Conservation (phyloP, 2,888 invertebrate genomes). For the Unio delphinus region DNA sequence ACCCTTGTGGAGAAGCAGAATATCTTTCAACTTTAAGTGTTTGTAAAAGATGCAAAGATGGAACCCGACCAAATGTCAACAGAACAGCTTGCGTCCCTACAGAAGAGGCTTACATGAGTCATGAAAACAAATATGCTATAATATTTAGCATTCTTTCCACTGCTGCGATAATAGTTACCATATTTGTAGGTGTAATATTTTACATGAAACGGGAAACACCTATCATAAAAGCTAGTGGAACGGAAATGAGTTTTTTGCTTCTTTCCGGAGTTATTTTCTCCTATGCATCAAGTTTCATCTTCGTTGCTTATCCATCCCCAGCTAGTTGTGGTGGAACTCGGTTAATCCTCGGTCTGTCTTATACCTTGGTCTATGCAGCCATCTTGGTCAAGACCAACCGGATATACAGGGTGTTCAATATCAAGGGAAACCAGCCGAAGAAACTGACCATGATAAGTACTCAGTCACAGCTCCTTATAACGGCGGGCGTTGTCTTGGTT, state of each 20-base stretch:
- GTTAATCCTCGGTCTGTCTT: constrained; percentile 75
- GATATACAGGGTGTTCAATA: constrained; percentile 75
- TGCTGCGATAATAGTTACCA: constrained; percentile 72
- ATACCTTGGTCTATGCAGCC: constrained; percentile 75
- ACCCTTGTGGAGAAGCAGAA: constrained; percentile 73
- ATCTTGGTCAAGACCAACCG: constrained; percentile 76
- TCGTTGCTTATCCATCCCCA: constrained; percentile 73
- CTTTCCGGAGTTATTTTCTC: constrained; percentile 74
- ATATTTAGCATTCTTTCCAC: constrained; percentile 67
- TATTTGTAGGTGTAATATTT: constrained; percentile 73
- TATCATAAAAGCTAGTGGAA: constrained; percentile 76
- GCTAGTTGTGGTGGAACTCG: constrained; percentile 74
- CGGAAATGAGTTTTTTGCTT: constrained; percentile 74
- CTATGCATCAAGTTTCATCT: constrained; percentile 74
- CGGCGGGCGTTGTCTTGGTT: constrained; percentile 71
- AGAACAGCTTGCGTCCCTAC: constrained; percentile 71
- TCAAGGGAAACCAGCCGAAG: constrained; percentile 55
- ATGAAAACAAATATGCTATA: constrained; percentile 73
- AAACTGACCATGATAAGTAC: constrained; percentile 72
- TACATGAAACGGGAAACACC: constrained; percentile 75
- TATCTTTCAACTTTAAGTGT: constrained; percentile 62
- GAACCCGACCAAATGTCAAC: constrained; percentile 64
- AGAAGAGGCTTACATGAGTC: constrained; percentile 73
- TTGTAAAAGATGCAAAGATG: constrained; percentile 73
- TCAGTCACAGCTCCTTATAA: constrained; percentile 74